Base-by-base conservation (phyloP, 2,113 vertebrate species). In the Scomber scombrus region DNA sequence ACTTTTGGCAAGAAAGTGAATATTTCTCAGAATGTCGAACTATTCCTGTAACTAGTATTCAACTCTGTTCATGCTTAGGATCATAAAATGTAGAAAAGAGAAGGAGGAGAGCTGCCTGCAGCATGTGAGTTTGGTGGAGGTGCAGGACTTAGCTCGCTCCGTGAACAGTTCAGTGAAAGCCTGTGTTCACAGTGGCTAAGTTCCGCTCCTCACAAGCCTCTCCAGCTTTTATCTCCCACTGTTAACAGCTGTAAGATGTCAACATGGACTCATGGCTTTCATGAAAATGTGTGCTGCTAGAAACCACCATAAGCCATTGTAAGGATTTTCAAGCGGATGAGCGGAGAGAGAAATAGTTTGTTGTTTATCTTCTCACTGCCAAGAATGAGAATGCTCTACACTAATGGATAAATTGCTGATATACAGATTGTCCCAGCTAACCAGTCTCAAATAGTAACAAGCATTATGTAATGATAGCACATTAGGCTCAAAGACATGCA, bases 131-230 rank as follows among this genome's bases (percentile, higher is more conserved):
- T 94, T 94, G 92, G 19, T 82, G 72, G 93, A 95, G 95, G 93
- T 86, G 92, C 91, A 96, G 96, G 96, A 93, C 96, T 96, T 96
- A 93, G 96, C 94, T 95, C 82, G 87, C 94, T 96, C 91, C 86
- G 96, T 96, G 96, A 96, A 96, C 96, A 96, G 95, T 94, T 94
- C 89, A 92, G 84, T 89, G 75, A 91, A 91, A 84, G 62, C 86
- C 87, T 84, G 87, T 96, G 96, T 96, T 96, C 96, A 96, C 96
- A 96, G 96, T 96, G 96, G 95, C 96, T 96, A 96, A 96, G 96
- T 96, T 96, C 96, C 95, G 95, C 95, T 92, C 88, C 93, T 95
- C 93, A 86, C 94, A 92, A 93, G 85, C 86, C 13, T 71, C 19
- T 68, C 18, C 92, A 52, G 49, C 86, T 21, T 64, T 70, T 21